These are phyloP conservation scores for Hyperoodon ampullatus DNA, from an alignment of 2,113 vertebrate genomes.

Conservation along the genomic window DNA sequence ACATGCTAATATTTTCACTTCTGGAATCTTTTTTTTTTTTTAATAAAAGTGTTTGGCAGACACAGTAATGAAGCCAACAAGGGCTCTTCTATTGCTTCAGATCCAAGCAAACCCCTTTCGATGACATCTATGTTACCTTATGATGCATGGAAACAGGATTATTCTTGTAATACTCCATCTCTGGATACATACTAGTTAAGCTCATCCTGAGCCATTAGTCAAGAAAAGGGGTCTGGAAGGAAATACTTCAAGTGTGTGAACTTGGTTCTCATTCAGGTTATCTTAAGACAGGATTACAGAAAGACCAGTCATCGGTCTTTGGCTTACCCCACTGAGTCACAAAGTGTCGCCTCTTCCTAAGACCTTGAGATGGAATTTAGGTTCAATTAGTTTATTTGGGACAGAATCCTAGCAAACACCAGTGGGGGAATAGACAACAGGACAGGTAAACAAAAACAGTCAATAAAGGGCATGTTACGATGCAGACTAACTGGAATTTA, in stretches of 20 bases:
- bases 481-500: background rate
- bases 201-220: background rate
- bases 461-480: background rate
- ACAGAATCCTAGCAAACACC: background rate
- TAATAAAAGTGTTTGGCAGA: background rate
- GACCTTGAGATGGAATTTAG: background rate
- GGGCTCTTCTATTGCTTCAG: background rate
- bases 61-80: background rate
- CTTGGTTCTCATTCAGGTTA: background rate
- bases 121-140: background rate
- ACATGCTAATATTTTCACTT: slow-evolving; percentile 5
- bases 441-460: background rate
- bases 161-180: background rate
- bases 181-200: background rate
- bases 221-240: background rate
- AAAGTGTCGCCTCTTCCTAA: background rate
- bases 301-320: background rate
- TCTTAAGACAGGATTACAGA: background rate
- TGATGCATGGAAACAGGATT: background rate
- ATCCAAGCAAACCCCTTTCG: background rate
- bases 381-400: background rate
- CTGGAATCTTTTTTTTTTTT: background rate
- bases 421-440: background rate
- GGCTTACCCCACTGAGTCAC: background rate
- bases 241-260: background rate